Conservation (phyloP, 2,888 invertebrate species). For the Acleris laterana region DNA sequence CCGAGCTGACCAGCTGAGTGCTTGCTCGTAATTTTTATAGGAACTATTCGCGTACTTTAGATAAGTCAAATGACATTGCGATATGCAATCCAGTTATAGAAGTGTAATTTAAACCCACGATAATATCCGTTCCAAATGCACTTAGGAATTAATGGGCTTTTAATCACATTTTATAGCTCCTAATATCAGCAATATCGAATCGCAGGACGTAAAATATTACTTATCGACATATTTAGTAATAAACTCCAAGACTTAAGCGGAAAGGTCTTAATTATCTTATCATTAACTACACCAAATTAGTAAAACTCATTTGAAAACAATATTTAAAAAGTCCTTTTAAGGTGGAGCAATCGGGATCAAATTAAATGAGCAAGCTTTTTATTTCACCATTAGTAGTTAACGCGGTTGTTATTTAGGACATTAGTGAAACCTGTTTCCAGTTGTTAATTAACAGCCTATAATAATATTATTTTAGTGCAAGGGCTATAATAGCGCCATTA, state of each 20-base stretch:
- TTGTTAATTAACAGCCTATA: constrained; percentile 28
- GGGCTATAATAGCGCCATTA: constrained; percentile 47
- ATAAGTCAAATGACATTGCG: not conserved
- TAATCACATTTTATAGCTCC: constrained; percentile 14
- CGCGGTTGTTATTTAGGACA: constrained; percentile 5
- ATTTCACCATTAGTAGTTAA: not conserved
- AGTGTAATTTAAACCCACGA: constrained; percentile 16
- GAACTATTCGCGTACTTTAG: no score
- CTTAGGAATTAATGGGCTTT: constrained; percentile 17
- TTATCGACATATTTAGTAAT: constrained; percentile 1
- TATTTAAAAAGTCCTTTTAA: no score
- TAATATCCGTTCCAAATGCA: constrained; percentile 9
- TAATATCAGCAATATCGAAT: constrained; percentile 1
- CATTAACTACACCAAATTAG: not conserved
- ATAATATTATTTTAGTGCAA: constrained; percentile 42
- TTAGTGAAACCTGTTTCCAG: constrained; percentile 29
- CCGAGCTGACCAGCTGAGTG: no score
- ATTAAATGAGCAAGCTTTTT: not conserved
- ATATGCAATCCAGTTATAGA: constrained; percentile 10
- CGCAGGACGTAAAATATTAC: constrained; percentile 3
- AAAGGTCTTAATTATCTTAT: constrained; percentile 6
- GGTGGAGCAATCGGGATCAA: no score
- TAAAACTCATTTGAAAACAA: not conserved
- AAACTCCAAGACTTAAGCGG: not conserved
- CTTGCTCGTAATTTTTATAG: no score